A percentile compares a stretch with the other conserved stretches of the same genome.
Conservation (phyloP, 2,888 invertebrate genomes). For the Melipona beecheii region DNA sequence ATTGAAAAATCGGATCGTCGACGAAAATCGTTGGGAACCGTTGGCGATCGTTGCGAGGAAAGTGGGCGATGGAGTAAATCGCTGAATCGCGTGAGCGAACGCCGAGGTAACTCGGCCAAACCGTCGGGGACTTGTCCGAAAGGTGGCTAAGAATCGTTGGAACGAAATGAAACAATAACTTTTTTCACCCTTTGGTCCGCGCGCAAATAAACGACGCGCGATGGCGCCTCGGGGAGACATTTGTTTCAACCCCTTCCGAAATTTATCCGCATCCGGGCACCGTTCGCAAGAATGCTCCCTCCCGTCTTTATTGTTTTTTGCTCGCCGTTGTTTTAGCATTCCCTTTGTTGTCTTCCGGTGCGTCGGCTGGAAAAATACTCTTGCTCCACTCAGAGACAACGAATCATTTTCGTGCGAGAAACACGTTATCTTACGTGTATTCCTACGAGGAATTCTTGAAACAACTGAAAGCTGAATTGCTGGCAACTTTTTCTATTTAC, state of each 20-base stretch:
- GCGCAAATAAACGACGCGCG: slow-evolving; percentile 63
- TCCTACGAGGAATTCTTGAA: background rate
- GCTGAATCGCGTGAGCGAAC: slow-evolving; percentile 34
- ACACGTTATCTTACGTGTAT: background rate
- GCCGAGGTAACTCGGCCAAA: slow-evolving; percentile 21
- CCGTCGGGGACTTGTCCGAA: slow-evolving; percentile 35
- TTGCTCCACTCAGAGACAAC: background rate
- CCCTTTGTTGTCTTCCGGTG: background rate
- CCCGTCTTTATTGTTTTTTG: slow-evolving; percentile 20
- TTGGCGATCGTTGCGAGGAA: no score
- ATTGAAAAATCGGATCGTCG: slow-evolving; percentile 4
- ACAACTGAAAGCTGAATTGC: background rate
- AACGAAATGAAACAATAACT: slow-evolving; percentile 65
- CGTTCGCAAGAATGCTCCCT: slow-evolving; percentile 30
- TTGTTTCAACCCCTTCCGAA: slow-evolving; percentile 55
- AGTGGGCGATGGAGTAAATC: slow-evolving; percentile 18
- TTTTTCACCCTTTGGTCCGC: slow-evolving; percentile 33
- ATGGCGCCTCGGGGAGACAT: slow-evolving; percentile 67
- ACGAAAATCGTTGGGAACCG: slow-evolving; percentile 12
- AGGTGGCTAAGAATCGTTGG: slow-evolving; percentile 51
- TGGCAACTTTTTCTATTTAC: no score
- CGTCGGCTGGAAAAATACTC: background rate
- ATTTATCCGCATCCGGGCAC: slow-evolving; percentile 58
- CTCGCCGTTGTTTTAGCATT: slow-evolving; percentile 6
- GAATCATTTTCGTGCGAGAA: background rate